Evolutionary conservation across 2,113 vertebrate genomes (phyloP).

Genomic region (Odontesthes bonariensis): DNA sequence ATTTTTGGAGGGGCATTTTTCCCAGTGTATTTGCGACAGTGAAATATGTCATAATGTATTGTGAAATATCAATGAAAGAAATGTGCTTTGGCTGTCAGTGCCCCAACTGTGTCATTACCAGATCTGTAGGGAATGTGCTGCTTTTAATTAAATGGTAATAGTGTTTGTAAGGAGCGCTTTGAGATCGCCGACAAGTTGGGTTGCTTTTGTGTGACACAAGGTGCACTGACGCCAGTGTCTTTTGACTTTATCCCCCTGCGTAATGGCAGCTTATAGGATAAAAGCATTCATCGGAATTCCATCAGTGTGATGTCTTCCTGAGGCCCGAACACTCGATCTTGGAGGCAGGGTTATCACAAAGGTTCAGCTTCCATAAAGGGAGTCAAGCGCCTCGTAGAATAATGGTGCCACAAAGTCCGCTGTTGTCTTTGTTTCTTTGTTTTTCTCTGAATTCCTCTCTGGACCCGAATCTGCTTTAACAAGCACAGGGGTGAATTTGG

Average conservation of each 20-base stretch:
- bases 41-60: conserved; percentile 39
- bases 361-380: conserved; percentile 45
- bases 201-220: conserved; percentile 41
- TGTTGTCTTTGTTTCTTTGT: conserved; percentile 39
- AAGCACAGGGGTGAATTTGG: conserved; percentile 25
- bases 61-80: conserved; percentile 26
- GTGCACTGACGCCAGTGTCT: conserved; percentile 38
- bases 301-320: conserved; percentile 54
- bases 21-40: conserved; percentile 5
- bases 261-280: conserved; percentile 33
- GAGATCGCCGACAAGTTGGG: conserved; percentile 28
- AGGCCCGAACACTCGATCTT: conserved; percentile 8
- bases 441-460: conserved; percentile 28
- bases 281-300: conserved; percentile 58
- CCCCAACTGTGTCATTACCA: conserved; percentile 37
- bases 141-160: conserved; percentile 51
- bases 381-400: conserved; percentile 44
- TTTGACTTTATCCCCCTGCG: conserved; percentile 22
- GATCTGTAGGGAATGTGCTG: conserved; percentile 41
- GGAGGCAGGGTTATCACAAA: conserved; percentile 42
- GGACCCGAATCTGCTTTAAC: conserved; percentile 13
- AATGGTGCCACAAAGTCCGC: conserved; percentile 29
- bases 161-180: conserved; percentile 27
- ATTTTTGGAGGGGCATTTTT: no score
- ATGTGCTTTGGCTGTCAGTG: conserved; percentile 46